Conservation (phyloP, 2,888 invertebrate species). For the Oligia strigilis region DNA sequence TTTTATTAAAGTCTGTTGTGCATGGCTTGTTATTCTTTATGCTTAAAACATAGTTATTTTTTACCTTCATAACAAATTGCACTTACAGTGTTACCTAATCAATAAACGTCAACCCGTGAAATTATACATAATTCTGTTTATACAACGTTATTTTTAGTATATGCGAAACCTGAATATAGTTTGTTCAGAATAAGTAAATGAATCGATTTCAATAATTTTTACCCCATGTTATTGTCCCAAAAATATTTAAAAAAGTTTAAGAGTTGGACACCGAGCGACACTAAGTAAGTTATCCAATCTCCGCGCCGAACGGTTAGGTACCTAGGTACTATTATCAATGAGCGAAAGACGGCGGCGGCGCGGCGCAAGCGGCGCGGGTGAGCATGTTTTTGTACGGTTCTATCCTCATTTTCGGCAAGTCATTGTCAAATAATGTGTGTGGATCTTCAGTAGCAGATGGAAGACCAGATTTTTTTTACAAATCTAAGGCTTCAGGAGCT, state of each 20-base stretch:
- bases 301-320: too few species aligned
- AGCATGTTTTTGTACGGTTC: not conserved
- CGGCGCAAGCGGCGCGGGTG: too few species aligned
- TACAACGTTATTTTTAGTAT: too few species aligned
- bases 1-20: not conserved
- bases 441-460: not conserved
- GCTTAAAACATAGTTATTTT: not conserved
- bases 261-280: too few species aligned
- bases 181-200: too few species aligned
- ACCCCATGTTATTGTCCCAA: too few species aligned
- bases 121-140: constrained; percentile 2
- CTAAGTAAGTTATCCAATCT: too few species aligned
- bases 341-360: too few species aligned
- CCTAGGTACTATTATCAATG: too few species aligned
- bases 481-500: not conserved
- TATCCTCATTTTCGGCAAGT: not conserved
- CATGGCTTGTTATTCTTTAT: not conserved
- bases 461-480: not conserved
- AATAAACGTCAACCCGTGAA: constrained; percentile 23
- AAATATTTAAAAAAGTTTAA: too few species aligned
- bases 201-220: too few species aligned
- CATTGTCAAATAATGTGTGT: not conserved
- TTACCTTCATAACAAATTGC: not conserved
- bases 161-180: too few species aligned
- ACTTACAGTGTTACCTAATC: constrained; percentile 11